A percentile compares a stretch with the other conserved stretches of the same genome.
Evolutionary conservation across 2,888 invertebrate genomes (phyloP).

Genomic region (Glomeris marginata): DNA sequence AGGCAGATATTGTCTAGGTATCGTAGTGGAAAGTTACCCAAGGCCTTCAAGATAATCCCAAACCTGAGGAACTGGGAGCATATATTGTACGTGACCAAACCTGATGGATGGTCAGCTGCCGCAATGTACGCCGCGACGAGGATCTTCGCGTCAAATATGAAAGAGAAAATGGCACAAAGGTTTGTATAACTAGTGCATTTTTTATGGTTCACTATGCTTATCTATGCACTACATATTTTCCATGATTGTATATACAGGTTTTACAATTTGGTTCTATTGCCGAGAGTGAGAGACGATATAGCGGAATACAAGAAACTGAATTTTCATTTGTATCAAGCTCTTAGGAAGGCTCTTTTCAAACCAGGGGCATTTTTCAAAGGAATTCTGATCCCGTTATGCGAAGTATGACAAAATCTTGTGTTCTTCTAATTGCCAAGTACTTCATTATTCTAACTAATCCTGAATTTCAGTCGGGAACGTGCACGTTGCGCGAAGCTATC

Average conservation of each 20-base stretch:
- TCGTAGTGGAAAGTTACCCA: conserved; percentile 90
- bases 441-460: not conserved
- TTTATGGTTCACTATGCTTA: conserved; percentile 1
- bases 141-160: conserved; percentile 92
- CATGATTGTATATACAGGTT: conserved; percentile 36
- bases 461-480: conserved; percentile 59
- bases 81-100: conserved; percentile 69
- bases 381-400: conserved; percentile 45
- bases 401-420: conserved; percentile 47
- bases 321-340: conserved; percentile 84
- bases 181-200: conserved; percentile 19
- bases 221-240: conserved; percentile 2
- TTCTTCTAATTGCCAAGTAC: not conserved
- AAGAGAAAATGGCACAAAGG: conserved; percentile 90
- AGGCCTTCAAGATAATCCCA: conserved; percentile 95
- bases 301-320: conserved; percentile 88
- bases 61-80: conserved; percentile 89
- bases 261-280: conserved; percentile 81
- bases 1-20: conserved; percentile 70
- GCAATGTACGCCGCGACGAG: conserved; percentile 93
- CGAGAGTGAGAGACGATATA: conserved; percentile 81
- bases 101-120: conserved; percentile 93
- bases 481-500: conserved; percentile 87
- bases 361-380: conserved; percentile 98
- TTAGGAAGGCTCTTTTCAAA: conserved; percentile 85